Base-by-base conservation (phyloP, 2,797 vertebrate genomes). In the Aulostomus chinensis region DNA sequence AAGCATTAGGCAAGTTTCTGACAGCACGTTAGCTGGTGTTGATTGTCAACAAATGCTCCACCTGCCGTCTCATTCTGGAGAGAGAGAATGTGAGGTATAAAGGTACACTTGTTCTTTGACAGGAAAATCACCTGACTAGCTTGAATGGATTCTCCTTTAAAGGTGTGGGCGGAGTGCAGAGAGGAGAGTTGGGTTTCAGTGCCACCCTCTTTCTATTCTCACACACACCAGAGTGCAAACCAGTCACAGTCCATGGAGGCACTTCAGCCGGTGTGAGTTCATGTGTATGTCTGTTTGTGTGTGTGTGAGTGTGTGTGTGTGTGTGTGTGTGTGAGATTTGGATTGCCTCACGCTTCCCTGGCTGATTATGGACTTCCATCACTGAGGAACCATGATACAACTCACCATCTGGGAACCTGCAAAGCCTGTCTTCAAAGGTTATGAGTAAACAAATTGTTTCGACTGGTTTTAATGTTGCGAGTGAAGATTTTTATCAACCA, bases 131-230 rank as follows among this genome's bases (percentile, higher is more conserved):
- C 38, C 58, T 63, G 65, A 59, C 26, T n/a, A 45, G 60, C 39
- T 64, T 76, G 36, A 79, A 78, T 43, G 52, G 49, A 69, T 52
- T 76, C 56, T 73, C 80, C 74, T 84, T 86, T 74, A 82, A 79
- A 74, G 76, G 58, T 58, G 52, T 80, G 82, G 84, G 82, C 30
- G 79, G 76, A 50, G 51, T 62, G 42, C 16, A 17, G 53, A 13
- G 35, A 43, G 50, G 53, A 13, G 35, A 43, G 50, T 80, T 64
- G 35, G 39, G 67, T 88, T 89, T 83, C 86, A 79, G 71, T 68
- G 37, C 62, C 76, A 57, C 31, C 78, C 68, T 64, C 60, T 75
- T 51, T 60, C 46, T 57, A 18, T 56, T 49, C 57, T 50, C 57
- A 22, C 26, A 62, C 52, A 32, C 58, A 41, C 30, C 39, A 33